Percentiles rank a stretch among this genome's conserved stretches.
Evolutionary conservation across 2,888 invertebrate genomes (phyloP).

Genomic region (Athrips mouffetella): DNA sequence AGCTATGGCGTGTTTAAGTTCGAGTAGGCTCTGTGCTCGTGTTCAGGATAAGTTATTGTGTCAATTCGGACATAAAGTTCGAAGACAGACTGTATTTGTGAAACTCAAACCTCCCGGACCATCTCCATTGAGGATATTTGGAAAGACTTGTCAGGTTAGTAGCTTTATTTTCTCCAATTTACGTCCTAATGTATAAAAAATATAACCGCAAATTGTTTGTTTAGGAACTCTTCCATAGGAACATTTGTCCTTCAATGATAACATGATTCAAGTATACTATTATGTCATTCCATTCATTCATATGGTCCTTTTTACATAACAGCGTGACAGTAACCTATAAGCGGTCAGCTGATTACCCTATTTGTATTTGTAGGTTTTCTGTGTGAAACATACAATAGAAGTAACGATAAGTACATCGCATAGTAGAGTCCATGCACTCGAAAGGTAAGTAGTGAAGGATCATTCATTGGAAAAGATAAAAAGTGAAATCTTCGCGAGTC

Average conservation of each 20-base stretch:
- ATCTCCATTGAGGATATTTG: constrained; percentile 75
- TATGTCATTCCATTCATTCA: constrained; percentile 31
- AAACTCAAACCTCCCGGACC: constrained; percentile 82
- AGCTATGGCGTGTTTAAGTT: constrained; percentile 90
- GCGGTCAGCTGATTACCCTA: constrained; percentile 41
- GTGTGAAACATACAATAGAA: constrained; percentile 12
- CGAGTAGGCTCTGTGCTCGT: constrained; percentile 89
- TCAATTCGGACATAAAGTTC: constrained; percentile 85
- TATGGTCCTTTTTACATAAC: constrained; percentile 51
- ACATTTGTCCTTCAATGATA: neutral
- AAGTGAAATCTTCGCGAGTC: constrained; percentile 69
- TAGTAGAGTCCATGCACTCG: constrained; percentile 7
- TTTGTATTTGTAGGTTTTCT: constrained; percentile 14
- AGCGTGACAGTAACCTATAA: constrained; percentile 52
- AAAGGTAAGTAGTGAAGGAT: constrained; percentile 31
- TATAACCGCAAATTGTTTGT: neutral
- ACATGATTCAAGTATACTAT: constrained; percentile 12
- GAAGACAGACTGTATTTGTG: constrained; percentile 83
- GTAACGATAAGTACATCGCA: constrained; percentile 23
- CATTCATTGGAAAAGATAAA: constrained; percentile 55
- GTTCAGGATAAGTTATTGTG: constrained; percentile 88
- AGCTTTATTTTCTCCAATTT: constrained; percentile 21
- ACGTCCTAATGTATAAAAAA: constrained; percentile 4
- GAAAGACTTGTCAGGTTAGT: constrained; percentile 74
- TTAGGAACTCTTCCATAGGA: neutral